Evolutionary conservation across 2,888 invertebrate genomes (phyloP).

Genomic region (Watsonalla binaria): DNA sequence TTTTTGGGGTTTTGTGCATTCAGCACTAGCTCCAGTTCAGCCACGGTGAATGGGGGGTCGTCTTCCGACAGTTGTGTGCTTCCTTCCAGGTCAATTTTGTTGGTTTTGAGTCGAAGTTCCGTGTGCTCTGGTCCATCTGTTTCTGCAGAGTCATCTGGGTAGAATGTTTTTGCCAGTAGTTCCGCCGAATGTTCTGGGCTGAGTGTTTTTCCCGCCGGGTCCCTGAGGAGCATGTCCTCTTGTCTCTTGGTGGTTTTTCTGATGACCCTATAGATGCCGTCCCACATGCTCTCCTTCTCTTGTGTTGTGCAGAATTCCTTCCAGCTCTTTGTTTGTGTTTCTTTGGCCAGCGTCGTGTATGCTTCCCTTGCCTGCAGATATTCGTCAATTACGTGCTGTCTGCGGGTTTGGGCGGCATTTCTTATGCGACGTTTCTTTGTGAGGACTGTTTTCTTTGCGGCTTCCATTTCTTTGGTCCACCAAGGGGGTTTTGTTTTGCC

Average conservation of each 20-base stretch:
- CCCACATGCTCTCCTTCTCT: constrained; percentile 11
- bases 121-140: neutral
- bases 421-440: constrained; percentile 1
- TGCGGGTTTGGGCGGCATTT: constrained; percentile 2
- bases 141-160: neutral
- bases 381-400: constrained; percentile 1
- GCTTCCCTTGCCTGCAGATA: constrained; percentile 4
- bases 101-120: neutral
- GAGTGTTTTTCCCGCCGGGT: neutral
- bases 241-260: constrained; percentile 1
- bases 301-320: constrained; percentile 12
- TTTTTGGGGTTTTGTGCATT: constrained; percentile 10
- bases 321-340: constrained; percentile 6
- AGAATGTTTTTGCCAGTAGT: constrained; percentile 5
- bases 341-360: neutral
- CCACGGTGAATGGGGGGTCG: constrained; percentile 9
- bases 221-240: neutral
- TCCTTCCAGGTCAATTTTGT: neutral
- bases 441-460: neutral
- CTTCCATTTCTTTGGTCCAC: constrained; percentile 4
- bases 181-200: constrained; percentile 3
- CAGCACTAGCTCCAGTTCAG: constrained; percentile 5
- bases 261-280: constrained; percentile 5
- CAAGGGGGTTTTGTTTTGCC: constrained; percentile 2
- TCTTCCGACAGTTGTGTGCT: neutral